Evolutionary conservation across 2,888 invertebrate species (phyloP), one percentile per base, ranked within the genome.

Genomic region (Lasioglossum malachurum): DNA sequence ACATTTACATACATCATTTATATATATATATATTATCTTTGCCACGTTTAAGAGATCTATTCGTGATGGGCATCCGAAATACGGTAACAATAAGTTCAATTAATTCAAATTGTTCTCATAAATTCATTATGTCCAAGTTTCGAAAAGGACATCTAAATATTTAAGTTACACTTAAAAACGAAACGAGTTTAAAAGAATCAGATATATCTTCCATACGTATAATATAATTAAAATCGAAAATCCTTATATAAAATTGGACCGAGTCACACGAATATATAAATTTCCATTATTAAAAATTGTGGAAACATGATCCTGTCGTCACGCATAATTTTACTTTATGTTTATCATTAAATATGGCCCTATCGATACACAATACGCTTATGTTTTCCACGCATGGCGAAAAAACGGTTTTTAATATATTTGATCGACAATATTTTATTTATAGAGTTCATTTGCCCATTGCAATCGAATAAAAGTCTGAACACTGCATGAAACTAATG

Each of bases 41-140:
- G 85, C 82, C 78, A 83, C 31, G 41, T 80, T 86, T 79, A 86
- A 83, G 89, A 89, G 89, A 89, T 89, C 89, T 87, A 84, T 89
- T 82, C 82, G 64, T 69, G 76, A 79, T 73, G 74, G 76, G 44
- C 75, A 78, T 72, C 71, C 23, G 38, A 69, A 53, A 53, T 60
- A 82, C 38, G 60, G 46, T 41, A 87, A 81, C 78, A 74, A 74
- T 79, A 87, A 87, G 10, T 69, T 80, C 23, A 69, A 79, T 16
- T 16, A 49, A 31, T 72, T 72, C 19, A 27, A 35, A 79, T 74
- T 23, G 31, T 67, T 53, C 23, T 77, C 64, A 41, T 67, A 79
- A 73, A 10, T 69, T 31, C 69, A 38, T 69, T 69, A 38, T 35
- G n/a, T 80, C 69, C 53, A 41, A 78, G 49, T 78, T 74, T 41